Evolutionary conservation across 2,113 vertebrate genomes (phyloP).

Genomic region (Nannobrachium achirus): DNA sequence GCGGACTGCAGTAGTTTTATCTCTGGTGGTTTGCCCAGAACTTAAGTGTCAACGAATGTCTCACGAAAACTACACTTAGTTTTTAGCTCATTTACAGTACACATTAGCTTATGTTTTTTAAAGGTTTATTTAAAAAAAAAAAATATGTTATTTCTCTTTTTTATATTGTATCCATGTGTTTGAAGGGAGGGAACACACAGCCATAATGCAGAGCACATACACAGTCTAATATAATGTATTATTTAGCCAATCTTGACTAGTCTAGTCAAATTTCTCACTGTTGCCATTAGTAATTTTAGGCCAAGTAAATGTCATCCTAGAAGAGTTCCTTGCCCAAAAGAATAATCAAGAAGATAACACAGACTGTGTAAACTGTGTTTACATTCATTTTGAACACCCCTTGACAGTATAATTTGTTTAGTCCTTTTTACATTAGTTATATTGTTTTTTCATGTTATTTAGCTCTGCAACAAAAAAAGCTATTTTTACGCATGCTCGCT

Average conservation of each 20-base stretch:
- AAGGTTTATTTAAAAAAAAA: constrained; percentile 45
- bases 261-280: constrained; percentile 27
- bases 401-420: constrained; percentile 17
- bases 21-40: constrained; percentile 23
- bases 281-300: constrained; percentile 11
- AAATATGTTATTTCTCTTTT: constrained; percentile 28
- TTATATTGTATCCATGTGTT: constrained; percentile 49
- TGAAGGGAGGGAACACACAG: constrained; percentile 58
- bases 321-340: constrained; percentile 32
- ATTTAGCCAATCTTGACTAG: background rate
- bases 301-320: constrained; percentile 4
- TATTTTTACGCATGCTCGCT: constrained; percentile 26
- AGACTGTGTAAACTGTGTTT: constrained; percentile 52
- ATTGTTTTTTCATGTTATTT: constrained; percentile 17
- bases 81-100: constrained; percentile 19
- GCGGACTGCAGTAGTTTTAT: constrained; percentile 24
- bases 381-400: constrained; percentile 47
- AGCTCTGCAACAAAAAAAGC: constrained; percentile 5
- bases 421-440: constrained; percentile 9
- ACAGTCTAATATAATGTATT: constrained; percentile 44
- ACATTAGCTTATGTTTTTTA: constrained; percentile 32
- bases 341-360: constrained; percentile 39
- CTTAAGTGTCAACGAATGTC: constrained; percentile 18
- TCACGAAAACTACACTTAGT: constrained; percentile 40
- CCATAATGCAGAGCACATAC: constrained; percentile 62